Base-by-base conservation (phyloP, 2,797 vertebrate species). In the Neosilurus mollespiculum region DNA sequence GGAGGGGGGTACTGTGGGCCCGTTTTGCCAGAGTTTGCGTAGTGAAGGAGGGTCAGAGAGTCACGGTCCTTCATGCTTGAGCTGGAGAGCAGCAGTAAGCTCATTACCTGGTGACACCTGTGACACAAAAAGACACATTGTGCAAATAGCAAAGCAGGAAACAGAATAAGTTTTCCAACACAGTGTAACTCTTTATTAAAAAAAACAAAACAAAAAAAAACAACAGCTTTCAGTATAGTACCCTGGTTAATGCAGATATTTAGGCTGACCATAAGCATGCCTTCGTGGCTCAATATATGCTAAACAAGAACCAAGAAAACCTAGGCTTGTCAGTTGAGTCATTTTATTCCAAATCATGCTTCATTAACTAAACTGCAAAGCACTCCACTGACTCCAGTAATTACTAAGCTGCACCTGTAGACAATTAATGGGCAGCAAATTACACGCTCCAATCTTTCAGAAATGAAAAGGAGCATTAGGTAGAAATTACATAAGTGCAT, bases 1-100 rank as follows among this genome's bases (percentile, higher is more conserved):
- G 93, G 90, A 1, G 91, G 88, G 22, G 93, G 90, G 87, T 94
- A 95, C 84, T 92, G 92, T 9, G 87, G 84, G 5, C 92, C 93
- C 1, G 93, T 85, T 67, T 94, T 94, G 86, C 89, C 87, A 54
- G 93, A 91, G 77, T 91, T 91, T 0, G 92, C 89, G 88, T 91
- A 95, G 88, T 94, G 94, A 85, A 93, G 92, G 54, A 94, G 92
- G 85, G 93, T 91, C 88, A 89, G 88, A 34, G 88, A 91, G 75
- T 93, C 90, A 81, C 90, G 91, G 88, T 95, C 95, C 90, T 96
- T 95, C 92, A 94, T 95, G 3, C 84, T 88, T 86, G 89, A 82
- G 85, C 86, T 88, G 83, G 91, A 88, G 79, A 92, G 90, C 86
- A 94, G 89, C 90, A 95, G 88, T 81, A 93, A 93, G 89, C 91